A percentile compares a stretch with the other conserved stretches of the same genome.
These are phyloP conservation scores for Fragum fragum DNA, from an alignment of 2,888 invertebrate species.

Conservation along the genomic window DNA sequence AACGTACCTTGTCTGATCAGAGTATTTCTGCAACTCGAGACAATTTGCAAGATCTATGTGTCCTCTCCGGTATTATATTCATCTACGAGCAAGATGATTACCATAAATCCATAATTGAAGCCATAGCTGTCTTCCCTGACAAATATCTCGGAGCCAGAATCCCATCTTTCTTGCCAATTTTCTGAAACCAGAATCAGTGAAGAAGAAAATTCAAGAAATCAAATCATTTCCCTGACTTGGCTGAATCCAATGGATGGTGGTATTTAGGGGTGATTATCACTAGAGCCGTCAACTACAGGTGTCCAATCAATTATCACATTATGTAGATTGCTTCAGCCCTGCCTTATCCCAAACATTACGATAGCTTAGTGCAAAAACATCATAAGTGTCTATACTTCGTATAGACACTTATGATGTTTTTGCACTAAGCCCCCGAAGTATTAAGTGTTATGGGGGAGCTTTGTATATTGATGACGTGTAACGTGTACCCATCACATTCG, in stretches of 20 bases:
- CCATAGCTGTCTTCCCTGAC: constrained; percentile 63
- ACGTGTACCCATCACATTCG: no score
- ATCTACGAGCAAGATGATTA: constrained; percentile 43
- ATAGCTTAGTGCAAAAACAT: no score
- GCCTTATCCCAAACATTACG: constrained; percentile 26
- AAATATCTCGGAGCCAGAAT: constrained; percentile 61
- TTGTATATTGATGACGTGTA: not conserved
- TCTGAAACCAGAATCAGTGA: constrained; percentile 59
- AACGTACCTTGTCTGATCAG: not conserved
- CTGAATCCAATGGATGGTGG: constrained; percentile 45
- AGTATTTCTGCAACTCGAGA: not conserved
- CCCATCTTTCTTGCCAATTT: constrained; percentile 68
- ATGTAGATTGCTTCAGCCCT: constrained; percentile 20
- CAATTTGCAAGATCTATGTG: constrained; percentile 1
- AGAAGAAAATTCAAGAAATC: constrained; percentile 69
- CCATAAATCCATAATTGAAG: constrained; percentile 65
- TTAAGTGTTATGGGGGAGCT: constrained; percentile 18
- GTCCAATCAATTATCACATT: constrained; percentile 46
- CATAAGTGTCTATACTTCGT: no score
- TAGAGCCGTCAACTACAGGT: constrained; percentile 51
- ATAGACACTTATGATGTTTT: no score
- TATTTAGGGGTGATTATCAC: constrained; percentile 49
- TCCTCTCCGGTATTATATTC: constrained; percentile 9
- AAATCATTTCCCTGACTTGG: constrained; percentile 64
- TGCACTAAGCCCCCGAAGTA: no score